Evolutionary conservation across 2,113 vertebrate species (phyloP).

Genomic region (Gallinago jamesoni): DNA sequence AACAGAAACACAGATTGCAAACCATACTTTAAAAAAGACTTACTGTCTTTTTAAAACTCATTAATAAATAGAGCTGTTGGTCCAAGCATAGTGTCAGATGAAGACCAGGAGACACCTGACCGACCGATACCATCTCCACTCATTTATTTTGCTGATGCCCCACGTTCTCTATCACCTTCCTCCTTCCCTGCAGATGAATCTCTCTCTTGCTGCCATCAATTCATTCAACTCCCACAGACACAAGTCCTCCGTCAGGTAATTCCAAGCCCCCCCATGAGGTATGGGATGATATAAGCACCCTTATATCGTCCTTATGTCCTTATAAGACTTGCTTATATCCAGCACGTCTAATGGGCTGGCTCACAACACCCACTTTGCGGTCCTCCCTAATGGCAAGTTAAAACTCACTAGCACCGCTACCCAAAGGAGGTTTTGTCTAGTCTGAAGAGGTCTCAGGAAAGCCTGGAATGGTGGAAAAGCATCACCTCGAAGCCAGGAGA

Average conservation of each 20-base stretch:
- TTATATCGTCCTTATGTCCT: too few species aligned
- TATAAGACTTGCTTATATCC: too few species aligned
- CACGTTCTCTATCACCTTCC: neutral
- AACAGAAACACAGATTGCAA: neutral
- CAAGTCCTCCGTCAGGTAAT: neutral
- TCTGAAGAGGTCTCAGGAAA: neutral
- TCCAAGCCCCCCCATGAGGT: neutral
- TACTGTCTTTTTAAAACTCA: neutral
- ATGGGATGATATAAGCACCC: too few species aligned
- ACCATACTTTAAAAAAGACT: fast-evolving
- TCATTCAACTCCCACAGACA: neutral
- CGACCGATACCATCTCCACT: too few species aligned
- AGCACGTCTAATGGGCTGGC: fast-evolving
- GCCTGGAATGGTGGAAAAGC: neutral
- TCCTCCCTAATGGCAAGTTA: neutral
- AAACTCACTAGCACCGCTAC: neutral
- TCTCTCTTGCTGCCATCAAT: neutral
- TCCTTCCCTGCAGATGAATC: neutral
- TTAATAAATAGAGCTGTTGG: neutral
- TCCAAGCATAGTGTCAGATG: neutral
- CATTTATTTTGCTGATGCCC: fast-evolving
- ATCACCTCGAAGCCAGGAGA: neutral
- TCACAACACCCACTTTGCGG: neutral
- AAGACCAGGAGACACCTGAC: neutral
- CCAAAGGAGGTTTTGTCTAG: neutral